Base-by-base conservation (phyloP, 2,888 invertebrate genomes). In the Dioctria rufipes region DNA sequence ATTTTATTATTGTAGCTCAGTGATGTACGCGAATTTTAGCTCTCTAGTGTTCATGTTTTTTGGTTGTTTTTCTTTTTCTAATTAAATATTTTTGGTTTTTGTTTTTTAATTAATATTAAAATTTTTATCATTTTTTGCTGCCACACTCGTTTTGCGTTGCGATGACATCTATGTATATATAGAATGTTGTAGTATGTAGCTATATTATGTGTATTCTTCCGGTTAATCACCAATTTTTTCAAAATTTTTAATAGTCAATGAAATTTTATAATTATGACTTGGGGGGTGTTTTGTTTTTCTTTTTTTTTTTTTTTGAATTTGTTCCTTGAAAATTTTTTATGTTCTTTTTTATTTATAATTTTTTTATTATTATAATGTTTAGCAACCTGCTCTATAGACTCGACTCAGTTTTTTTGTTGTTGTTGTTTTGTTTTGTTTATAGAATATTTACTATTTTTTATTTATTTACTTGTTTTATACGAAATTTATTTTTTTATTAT, bases 1-100 rank as follows among this genome's bases (percentile, higher is more conserved):
- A 78, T 51, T 66, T 78, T 78, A 78, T 78, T 78, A 78, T 78
- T 78, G 78, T 78, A 78, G 78, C 78, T 78, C 78, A 78, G 78
- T 66, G 78, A 78, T 78, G 61, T 78, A 78, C 78, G 78, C 78
- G 78, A 78, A 78, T 54, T 78, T 78, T 78, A 66, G 66, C 66
- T 66, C 54, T 78, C 63, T 66, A 66, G 63, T 65, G 13, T 25
- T 25, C 25, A 25, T 25, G 25, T 1, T 25, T 25, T 25, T 25
- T 25, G 25, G 25, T 25, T 25, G 25, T 66, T 66, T 78, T 66
- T 42, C n/a, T 11, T 54, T 54, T 42, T 37, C 66, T 25, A 54
- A 63, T 78, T 78, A 78, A 43, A 49, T 63, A 25, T 9, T 25
- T 51, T 43, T 25, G 43, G 49, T 49, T 25, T 63, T 61, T 13